Conservation (phyloP, 2,888 invertebrate genomes). For the Drosophila niveifrons region DNA sequence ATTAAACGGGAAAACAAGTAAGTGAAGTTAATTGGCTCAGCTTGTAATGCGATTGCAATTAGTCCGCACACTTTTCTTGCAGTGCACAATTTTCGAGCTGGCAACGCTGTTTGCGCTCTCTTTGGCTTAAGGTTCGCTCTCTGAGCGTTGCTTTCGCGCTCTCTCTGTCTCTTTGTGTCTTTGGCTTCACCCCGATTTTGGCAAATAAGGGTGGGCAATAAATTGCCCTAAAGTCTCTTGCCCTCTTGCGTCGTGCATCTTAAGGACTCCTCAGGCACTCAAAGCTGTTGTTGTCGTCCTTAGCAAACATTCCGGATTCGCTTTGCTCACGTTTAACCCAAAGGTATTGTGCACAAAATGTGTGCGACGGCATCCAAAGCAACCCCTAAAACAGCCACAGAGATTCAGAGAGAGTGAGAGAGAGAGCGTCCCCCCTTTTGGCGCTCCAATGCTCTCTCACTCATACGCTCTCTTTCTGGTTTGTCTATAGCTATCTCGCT, state of each 20-base stretch:
- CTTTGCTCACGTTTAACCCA: conserved; percentile 37
- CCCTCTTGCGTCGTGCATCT: conserved; percentile 38
- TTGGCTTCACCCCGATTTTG: conserved; percentile 50
- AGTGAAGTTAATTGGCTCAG: background rate
- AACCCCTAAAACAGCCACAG: conserved; percentile 38
- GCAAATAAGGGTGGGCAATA: conserved; percentile 56
- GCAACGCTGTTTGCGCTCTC: conserved; percentile 31
- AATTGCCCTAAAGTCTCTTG: conserved; percentile 42
- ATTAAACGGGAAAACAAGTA: background rate
- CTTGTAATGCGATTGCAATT: background rate
- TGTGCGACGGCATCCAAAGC: conserved; percentile 49
- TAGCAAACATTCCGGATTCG: conserved; percentile 50
- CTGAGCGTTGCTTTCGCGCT: background rate
- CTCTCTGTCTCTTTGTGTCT: conserved; percentile 13
- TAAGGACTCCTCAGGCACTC: conserved; percentile 43
- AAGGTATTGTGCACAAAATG: conserved; percentile 1
- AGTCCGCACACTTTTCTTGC: conserved; percentile 3
- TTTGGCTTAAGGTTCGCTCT: background rate
- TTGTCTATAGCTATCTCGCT: conserved; percentile 1
- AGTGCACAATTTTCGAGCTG: conserved; percentile 39
- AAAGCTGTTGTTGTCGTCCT: conserved; percentile 40
- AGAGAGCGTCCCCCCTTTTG: conserved; percentile 11
- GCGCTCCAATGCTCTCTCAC: conserved; percentile 7
- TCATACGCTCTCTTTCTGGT: background rate
- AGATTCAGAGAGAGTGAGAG: background rate